Conservation (phyloP, 2,113 vertebrate species). For the Pterocles gutturalis region DNA sequence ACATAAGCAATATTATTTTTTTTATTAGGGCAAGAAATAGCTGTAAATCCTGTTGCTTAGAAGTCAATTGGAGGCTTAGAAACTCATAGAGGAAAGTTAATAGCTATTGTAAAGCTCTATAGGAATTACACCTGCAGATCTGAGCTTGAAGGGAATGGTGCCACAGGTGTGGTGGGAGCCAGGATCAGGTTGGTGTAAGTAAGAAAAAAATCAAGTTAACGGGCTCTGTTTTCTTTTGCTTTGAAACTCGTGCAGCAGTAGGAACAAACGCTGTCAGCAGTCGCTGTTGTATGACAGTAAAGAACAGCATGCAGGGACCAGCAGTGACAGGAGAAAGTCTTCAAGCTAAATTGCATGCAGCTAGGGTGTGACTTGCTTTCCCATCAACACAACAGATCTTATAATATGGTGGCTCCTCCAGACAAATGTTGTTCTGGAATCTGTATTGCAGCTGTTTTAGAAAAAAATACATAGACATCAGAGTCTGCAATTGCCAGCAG, state of each 20-base stretch:
- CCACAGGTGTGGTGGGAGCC: not conserved
- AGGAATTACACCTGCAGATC: not conserved
- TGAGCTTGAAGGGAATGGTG: not conserved
- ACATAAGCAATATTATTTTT: not conserved
- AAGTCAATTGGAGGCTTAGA: not conserved
- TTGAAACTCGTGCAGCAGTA: not conserved
- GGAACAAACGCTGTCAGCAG: not conserved
- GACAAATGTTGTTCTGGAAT: not conserved
- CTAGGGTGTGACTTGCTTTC: not conserved
- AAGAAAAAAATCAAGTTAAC: not conserved
- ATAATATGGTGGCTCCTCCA: not conserved
- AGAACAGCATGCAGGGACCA: not conserved
- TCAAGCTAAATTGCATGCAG: not conserved
- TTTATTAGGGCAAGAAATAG: not conserved
- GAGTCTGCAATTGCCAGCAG: not conserved
- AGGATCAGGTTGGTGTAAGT: not conserved
- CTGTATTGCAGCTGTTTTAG: not conserved
- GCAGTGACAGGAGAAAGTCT: not conserved
- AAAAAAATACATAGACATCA: not conserved
- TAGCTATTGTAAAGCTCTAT: not conserved
- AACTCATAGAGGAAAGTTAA: not conserved
- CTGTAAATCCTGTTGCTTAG: not conserved
- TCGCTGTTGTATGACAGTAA: fast-evolving
- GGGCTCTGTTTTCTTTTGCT: not conserved
- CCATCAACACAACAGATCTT: not conserved